Percentiles rank a stretch among this genome's conserved stretches.
These are phyloP conservation scores for Bagarius yarrelli DNA, from an alignment of 2,113 vertebrate species.

Conservation along the genomic window DNA sequence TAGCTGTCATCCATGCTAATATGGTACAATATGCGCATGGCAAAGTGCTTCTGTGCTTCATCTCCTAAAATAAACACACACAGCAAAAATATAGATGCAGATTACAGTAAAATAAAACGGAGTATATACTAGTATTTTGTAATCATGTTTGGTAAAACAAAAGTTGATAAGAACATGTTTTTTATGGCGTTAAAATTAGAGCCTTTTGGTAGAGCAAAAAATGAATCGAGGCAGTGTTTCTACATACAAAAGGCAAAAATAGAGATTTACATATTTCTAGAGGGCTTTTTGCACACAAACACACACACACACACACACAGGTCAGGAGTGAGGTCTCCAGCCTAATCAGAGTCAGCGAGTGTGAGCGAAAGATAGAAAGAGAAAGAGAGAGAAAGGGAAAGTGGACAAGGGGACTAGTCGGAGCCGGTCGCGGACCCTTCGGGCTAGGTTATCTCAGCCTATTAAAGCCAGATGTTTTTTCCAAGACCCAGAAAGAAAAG, in stretches of 20 bases:
- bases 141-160: too few relatives aligned
- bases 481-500: constrained; percentile 71
- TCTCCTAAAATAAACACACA: constrained; percentile 73
- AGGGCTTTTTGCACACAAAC: background rate
- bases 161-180: background rate
- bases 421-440: constrained; percentile 47
- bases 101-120: background rate
- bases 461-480: constrained; percentile 87
- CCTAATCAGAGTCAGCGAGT: constrained; percentile 45
- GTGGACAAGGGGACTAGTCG: constrained; percentile 41
- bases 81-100: background rate
- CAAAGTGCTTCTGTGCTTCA: constrained; percentile 88
- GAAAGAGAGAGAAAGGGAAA: constrained; percentile 21
- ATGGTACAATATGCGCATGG: constrained; percentile 91
- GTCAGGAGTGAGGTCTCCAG: constrained; percentile 32
- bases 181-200: background rate
- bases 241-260: background rate
- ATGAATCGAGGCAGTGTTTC: background rate
- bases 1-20: constrained; percentile 91
- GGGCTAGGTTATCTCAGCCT: constrained; percentile 78
- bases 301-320: constrained; percentile 25
- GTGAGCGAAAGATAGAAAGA: constrained; percentile 27
- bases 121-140: too few relatives aligned
- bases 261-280: constrained; percentile 29
- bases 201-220: too few relatives aligned